Percentiles rank a stretch among this genome's conserved stretches.
phyloP scores from a whole-genome alignment of 2,113 vertebrate genomes.

The Phylloscopus trochilus region DNA sequence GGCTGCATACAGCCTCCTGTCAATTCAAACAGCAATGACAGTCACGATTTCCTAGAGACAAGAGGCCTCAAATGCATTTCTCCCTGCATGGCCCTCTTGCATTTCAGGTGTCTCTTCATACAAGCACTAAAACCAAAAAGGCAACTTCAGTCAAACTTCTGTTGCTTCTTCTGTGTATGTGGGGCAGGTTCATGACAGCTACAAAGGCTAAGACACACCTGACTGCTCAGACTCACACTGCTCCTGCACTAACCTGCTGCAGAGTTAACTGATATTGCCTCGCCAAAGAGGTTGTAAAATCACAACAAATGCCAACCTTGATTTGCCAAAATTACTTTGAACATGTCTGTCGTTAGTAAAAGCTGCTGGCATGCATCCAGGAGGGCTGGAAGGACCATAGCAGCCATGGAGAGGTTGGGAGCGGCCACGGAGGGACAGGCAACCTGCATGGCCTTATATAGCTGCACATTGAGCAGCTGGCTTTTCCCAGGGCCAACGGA shows the following conservation, averaged over 20 bases:
- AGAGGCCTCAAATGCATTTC: neutral
- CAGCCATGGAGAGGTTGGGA: neutral
- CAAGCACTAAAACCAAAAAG: neutral
- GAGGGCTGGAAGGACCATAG: neutral
- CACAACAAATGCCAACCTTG: neutral
- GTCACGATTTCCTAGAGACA: neutral
- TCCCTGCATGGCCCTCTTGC: neutral
- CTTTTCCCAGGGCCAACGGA: slow-evolving; percentile 37
- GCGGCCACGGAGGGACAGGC: neutral
- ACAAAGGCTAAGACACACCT: neutral
- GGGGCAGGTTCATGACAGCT: neutral
- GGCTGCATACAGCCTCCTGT: neutral
- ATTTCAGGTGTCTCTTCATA: neutral
- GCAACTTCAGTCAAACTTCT: neutral
- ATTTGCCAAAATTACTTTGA: neutral
- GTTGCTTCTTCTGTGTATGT: neutral
- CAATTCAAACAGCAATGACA: neutral
- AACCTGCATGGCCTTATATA: slow-evolving; percentile 46
- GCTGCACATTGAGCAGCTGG: neutral
- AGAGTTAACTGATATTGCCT: neutral
- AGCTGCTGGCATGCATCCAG: neutral
- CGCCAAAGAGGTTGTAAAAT: neutral
- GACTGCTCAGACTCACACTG: neutral
- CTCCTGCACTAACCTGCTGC: neutral
- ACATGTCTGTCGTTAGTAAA: neutral